Conservation (phyloP, 2,888 invertebrate species). For the Panzeria rudis region DNA sequence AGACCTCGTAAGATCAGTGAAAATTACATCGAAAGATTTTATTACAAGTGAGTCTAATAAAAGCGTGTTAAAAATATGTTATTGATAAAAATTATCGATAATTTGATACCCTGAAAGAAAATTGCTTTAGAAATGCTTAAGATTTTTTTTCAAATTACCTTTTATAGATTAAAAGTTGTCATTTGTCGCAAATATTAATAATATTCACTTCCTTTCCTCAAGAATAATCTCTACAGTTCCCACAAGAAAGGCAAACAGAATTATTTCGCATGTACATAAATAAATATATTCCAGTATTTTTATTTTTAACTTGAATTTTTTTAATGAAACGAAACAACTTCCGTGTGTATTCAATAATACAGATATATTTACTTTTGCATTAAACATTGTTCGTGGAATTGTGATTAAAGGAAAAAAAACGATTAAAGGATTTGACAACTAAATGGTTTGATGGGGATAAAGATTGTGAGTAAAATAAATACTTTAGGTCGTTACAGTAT, state of each 20-base stretch:
- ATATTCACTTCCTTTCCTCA: neutral
- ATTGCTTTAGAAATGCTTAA: too few species aligned
- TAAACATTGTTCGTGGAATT: neutral
- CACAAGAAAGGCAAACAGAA: neutral
- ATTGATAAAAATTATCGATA: too few species aligned
- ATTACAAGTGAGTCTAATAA: too few species aligned
- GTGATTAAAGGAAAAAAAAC: slow-evolving; percentile 44
- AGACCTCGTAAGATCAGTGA: too few species aligned
- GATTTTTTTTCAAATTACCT: neutral
- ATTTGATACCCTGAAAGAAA: too few species aligned
- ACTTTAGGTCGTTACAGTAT: slow-evolving; percentile 9
- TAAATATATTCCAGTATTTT: neutral
- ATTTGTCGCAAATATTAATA: neutral
- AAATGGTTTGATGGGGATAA: slow-evolving; percentile 19
- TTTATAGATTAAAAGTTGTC: neutral
- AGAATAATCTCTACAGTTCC: neutral
- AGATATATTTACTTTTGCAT: slow-evolving; percentile 19
- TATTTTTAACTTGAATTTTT: slow-evolving; percentile 11
- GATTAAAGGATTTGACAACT: slow-evolving; percentile 54
- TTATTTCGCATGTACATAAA: neutral
- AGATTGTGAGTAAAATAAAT: slow-evolving; percentile 15
- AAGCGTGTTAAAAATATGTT: too few species aligned
- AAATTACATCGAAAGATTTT: too few species aligned
- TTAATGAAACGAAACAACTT: slow-evolving; percentile 43
- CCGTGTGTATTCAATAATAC: slow-evolving; percentile 60